Evolutionary conservation across 92 coral and sea anemone genomes (phyloP).

Genomic region (Actinernus sp.): DNA sequence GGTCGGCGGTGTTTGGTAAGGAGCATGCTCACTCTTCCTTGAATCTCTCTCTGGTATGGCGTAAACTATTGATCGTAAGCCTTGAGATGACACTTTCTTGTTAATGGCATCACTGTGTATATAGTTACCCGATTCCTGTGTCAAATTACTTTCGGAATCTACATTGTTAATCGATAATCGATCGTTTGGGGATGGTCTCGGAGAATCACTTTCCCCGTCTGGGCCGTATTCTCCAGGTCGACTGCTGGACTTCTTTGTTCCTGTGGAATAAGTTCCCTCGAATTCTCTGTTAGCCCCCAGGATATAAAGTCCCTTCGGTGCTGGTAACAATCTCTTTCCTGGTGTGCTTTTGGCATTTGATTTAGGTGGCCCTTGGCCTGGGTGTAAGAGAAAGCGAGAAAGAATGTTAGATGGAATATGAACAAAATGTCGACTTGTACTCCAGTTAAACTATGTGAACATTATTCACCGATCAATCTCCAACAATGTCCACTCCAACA

Average conservation of each 20-base stretch:
- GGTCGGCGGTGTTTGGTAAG: slow-evolving; percentile 48
- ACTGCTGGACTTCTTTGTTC: slow-evolving; percentile 17
- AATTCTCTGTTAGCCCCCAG: slow-evolving; percentile 1
- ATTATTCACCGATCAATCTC: no score
- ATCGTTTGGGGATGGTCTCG: slow-evolving; percentile 45
- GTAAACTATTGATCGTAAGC: background rate
- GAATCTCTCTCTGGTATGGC: slow-evolving; percentile 16
- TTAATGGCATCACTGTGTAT: background rate
- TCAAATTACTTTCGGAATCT: background rate
- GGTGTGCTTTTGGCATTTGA: background rate
- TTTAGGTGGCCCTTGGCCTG: background rate
- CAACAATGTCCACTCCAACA: no score
- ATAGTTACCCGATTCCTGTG: background rate
- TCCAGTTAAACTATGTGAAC: no score
- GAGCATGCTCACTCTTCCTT: slow-evolving; percentile 35
- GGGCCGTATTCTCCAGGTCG: slow-evolving; percentile 86
- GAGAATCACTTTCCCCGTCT: slow-evolving; percentile 88
- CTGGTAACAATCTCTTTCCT: background rate
- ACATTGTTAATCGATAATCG: background rate
- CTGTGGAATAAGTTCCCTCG: background rate
- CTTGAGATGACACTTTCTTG: slow-evolving; percentile 6
- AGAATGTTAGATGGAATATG: background rate
- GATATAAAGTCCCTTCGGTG: slow-evolving; percentile 1
- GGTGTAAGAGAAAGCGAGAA: background rate
- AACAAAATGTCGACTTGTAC: no score